Percentiles rank a stretch among this genome's conserved stretches.
Conservation (phyloP, 2,113 vertebrate species). For the Stigmatopora argus region DNA sequence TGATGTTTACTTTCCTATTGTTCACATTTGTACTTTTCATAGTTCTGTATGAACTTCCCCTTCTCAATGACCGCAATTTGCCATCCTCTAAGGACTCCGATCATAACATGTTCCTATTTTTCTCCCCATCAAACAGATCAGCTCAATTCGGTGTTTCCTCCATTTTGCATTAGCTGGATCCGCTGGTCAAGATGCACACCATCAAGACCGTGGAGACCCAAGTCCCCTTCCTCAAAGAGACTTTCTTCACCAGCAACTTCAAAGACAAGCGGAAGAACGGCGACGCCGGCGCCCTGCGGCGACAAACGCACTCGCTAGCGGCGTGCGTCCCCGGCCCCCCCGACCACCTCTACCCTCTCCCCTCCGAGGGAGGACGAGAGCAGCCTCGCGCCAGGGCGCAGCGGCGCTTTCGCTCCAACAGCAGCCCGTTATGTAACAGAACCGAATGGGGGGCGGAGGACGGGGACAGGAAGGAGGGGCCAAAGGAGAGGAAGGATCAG, state of each 20-base stretch:
- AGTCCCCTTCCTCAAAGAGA: conserved; percentile 70
- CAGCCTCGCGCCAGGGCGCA: conserved; percentile 73
- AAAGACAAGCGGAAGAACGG: conserved; percentile 68
- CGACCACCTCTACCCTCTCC: conserved; percentile 43
- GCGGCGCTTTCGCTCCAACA: conserved; percentile 68
- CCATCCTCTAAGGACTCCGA: not conserved
- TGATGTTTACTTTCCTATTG: not conserved
- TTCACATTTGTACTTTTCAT: not conserved
- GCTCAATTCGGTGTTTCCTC: not conserved
- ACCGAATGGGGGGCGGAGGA: conserved; percentile 67
- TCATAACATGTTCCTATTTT: not conserved
- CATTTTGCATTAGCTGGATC: conserved; percentile 8
- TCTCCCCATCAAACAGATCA: not conserved
- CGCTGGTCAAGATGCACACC: conserved; percentile 66
- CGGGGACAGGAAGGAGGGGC: conserved; percentile 69
- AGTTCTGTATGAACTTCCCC: too few species aligned
- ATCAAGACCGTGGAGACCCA: conserved; percentile 72
- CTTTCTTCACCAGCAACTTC: conserved; percentile 70
- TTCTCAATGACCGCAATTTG: not conserved
- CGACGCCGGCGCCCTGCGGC: conserved; percentile 54
- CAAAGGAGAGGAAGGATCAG: conserved; percentile 68
- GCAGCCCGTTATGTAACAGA: conserved; percentile 81
- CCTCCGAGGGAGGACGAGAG: conserved; percentile 58
- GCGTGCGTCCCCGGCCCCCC: conserved; percentile 48
- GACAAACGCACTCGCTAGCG: conserved; percentile 53